Percentiles rank a stretch among this genome's conserved stretches.
These are phyloP conservation scores for Carabus problematicus DNA, from an alignment of 2,888 invertebrate genomes.

Conservation along the genomic window DNA sequence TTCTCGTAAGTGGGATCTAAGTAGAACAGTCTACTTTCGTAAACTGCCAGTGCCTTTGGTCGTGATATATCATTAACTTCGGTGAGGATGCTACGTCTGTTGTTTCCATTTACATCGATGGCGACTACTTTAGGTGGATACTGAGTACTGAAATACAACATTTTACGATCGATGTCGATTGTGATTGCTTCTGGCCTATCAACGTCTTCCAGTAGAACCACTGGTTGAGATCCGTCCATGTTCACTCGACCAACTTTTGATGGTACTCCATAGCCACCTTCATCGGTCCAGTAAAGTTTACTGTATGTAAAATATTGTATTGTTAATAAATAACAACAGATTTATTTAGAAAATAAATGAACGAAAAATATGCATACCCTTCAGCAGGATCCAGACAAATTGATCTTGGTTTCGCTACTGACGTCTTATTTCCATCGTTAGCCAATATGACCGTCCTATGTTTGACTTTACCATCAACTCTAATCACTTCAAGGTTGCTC, in stretches of 20 bases:
- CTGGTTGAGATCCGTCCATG: conserved; percentile 89
- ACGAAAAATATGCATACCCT: conserved; percentile 66
- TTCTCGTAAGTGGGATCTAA: conserved; percentile 91
- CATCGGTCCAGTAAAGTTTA: conserved; percentile 95
- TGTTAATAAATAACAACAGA: conserved; percentile 8
- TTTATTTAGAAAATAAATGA: conserved; percentile 15
- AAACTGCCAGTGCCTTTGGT: conserved; percentile 82
- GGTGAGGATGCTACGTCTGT: conserved; percentile 71
- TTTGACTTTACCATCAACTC: conserved; percentile 83
- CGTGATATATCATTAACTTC: conserved; percentile 75
- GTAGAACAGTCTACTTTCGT: conserved; percentile 83
- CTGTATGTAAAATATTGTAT: conserved; percentile 27
- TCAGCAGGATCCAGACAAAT: conserved; percentile 92
- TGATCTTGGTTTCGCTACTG: conserved; percentile 86
- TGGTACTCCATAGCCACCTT: conserved; percentile 89
- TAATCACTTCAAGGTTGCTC: conserved; percentile 88
- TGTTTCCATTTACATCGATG: conserved; percentile 76
- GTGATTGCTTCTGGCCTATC: conserved; percentile 84
- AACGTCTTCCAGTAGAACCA: conserved; percentile 74
- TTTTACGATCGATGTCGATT: conserved; percentile 78
- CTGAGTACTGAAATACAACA: conserved; percentile 87
- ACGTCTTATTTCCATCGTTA: conserved; percentile 85
- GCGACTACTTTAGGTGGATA: conserved; percentile 75
- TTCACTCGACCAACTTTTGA: conserved; percentile 89
- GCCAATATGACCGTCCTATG: conserved; percentile 86